Evolutionary conservation across 2,797 vertebrate genomes (phyloP).

Genomic region (Tinamus major): DNA sequence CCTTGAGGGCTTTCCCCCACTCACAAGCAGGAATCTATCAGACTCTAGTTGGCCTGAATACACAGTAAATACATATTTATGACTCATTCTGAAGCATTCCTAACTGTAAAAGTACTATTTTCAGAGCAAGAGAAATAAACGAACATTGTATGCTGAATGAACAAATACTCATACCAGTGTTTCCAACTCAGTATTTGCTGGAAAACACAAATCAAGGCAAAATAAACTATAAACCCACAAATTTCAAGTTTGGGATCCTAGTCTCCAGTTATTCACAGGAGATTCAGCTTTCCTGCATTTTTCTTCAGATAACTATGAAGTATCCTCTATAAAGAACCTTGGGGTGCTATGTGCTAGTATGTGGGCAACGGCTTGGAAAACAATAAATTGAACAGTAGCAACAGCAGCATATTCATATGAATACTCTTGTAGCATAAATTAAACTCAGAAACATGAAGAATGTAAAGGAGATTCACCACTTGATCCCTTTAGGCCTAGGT

Average conservation of each 20-base stretch:
- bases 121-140: constrained; percentile 20
- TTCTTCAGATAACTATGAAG: neutral
- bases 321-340: neutral
- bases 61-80: constrained; percentile 59
- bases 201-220: neutral
- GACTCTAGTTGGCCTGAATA: constrained; percentile 87
- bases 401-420: neutral
- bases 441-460: neutral
- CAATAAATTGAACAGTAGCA: neutral
- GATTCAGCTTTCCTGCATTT: neutral
- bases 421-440: neutral
- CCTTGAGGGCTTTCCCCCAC: constrained; percentile 95
- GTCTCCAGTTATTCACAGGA: neutral
- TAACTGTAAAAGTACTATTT: constrained; percentile 16
- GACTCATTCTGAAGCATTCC: neutral
- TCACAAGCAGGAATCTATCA: constrained; percentile 90
- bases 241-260: neutral
- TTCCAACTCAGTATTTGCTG: neutral
- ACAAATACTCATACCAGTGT: neutral
- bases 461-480: neutral
- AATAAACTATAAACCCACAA: neutral
- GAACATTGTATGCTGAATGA: neutral
- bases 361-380: neutral
- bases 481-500: neutral
- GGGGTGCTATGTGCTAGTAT: neutral